Conservation (phyloP, 2,113 vertebrate species). For the Nymphicus hollandicus region DNA sequence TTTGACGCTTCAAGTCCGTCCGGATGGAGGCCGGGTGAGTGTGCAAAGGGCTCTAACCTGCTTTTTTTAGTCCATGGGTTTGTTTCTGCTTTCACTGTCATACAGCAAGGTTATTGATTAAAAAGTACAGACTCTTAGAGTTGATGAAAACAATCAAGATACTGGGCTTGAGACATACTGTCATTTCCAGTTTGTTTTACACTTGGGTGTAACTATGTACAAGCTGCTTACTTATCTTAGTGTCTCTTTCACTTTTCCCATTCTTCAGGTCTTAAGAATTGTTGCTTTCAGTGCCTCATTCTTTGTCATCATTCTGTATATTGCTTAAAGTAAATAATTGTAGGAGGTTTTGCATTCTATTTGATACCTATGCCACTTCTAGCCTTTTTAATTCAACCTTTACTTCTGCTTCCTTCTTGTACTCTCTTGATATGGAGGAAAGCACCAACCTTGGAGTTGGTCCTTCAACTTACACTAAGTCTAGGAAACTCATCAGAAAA, state of each 20-base stretch:
- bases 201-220: neutral
- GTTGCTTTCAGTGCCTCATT: neutral
- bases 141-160: neutral
- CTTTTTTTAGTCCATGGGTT: neutral
- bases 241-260: neutral
- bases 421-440: neutral
- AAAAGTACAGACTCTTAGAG: neutral
- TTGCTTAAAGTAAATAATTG: neutral
- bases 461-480: neutral
- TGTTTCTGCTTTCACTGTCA: neutral
- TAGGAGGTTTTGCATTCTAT: neutral
- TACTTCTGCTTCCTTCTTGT: neutral
- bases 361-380: neutral
- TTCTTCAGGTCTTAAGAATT: neutral
- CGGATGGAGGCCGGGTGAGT: conserved; percentile 65
- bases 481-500: neutral
- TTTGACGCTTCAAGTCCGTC: conserved; percentile 50
- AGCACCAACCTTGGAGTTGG: neutral
- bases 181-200: neutral
- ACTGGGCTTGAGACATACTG: neutral
- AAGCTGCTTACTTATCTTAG: neutral
- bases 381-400: neutral
- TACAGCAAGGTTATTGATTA: neutral
- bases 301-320: fast-evolving
- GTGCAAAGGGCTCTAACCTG: neutral